Percentiles rank a stretch among this genome's conserved stretches.
phyloP scores from a whole-genome alignment of 92 coral and sea anemone species.

The Galaxea fascicularis region DNA sequence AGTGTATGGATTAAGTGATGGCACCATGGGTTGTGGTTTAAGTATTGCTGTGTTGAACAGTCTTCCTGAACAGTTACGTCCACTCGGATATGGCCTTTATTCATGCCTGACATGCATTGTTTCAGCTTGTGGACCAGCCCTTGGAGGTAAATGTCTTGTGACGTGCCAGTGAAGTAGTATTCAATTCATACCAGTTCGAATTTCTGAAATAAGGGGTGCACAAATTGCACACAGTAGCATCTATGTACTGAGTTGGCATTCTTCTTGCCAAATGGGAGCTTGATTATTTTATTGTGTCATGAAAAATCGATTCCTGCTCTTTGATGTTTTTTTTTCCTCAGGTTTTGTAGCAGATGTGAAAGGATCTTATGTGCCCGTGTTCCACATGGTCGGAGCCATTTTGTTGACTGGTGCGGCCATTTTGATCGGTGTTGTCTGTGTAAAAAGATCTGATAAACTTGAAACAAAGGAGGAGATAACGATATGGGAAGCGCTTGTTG shows the following conservation, averaged over 20 bases:
- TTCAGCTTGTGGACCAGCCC: slow-evolving; percentile 36
- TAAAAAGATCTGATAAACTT: slow-evolving; percentile 5
- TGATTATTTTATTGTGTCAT: too few relatives aligned
- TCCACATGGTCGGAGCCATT: slow-evolving; percentile 35
- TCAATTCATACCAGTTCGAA: too few relatives aligned
- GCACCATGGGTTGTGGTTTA: slow-evolving; percentile 28
- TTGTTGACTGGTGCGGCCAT: slow-evolving; percentile 3
- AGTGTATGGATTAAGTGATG: slow-evolving; percentile 52
- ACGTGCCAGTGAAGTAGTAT: too few relatives aligned
- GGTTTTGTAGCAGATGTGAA: slow-evolving; percentile 31
- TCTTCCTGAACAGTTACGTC: slow-evolving; percentile 25
- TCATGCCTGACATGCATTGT: slow-evolving; percentile 7
- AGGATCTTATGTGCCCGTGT: slow-evolving; percentile 45
- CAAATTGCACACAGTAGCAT: too few relatives aligned
- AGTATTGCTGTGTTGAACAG: slow-evolving; percentile 28
- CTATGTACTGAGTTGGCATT: too few relatives aligned
- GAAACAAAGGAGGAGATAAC: neutral
- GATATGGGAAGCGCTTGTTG: slow-evolving; percentile 19
- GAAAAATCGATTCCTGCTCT: too few relatives aligned
- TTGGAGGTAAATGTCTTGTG: slow-evolving; percentile 46
- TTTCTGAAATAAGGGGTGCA: too few relatives aligned
- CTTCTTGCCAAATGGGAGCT: too few relatives aligned
- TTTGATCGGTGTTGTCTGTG: neutral
- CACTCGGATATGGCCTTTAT: slow-evolving; percentile 40
- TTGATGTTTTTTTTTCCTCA: neutral